Conservation (phyloP, 2,113 vertebrate species). For the Urocolius indicus region DNA sequence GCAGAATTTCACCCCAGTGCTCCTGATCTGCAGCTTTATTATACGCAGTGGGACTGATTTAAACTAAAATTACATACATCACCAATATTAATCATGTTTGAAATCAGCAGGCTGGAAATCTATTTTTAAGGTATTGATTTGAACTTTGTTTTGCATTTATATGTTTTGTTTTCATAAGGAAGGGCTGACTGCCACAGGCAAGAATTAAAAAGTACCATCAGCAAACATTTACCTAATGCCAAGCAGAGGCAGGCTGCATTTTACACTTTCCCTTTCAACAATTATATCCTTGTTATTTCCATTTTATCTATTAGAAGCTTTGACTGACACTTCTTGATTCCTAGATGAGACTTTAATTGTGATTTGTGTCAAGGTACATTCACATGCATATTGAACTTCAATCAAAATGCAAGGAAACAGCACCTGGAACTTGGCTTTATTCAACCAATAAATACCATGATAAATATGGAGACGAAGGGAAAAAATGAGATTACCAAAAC, state of each 20-base stretch:
- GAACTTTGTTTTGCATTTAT: background rate
- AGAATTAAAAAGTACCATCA: background rate
- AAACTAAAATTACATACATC: background rate
- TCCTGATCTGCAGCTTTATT: background rate
- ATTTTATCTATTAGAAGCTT: slow-evolving; percentile 14
- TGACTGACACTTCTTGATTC: slow-evolving; percentile 40
- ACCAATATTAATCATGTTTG: background rate
- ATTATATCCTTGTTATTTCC: slow-evolving; percentile 2
- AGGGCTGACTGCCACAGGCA: background rate
- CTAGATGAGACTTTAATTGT: slow-evolving; percentile 49
- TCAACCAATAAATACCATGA: slow-evolving; percentile 15
- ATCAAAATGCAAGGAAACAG: slow-evolving; percentile 49
- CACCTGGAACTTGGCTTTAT: slow-evolving; percentile 55
- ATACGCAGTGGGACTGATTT: background rate
- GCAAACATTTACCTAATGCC: background rate
- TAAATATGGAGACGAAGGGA: slow-evolving; percentile 6
- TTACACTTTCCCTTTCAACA: background rate
- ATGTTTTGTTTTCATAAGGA: background rate
- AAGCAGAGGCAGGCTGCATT: background rate
- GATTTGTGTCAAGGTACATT: slow-evolving; percentile 55
- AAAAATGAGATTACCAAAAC: slow-evolving; percentile 23
- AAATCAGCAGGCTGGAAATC: background rate
- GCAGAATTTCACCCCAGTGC: background rate
- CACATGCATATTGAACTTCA: slow-evolving; percentile 48
- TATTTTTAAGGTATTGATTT: background rate